phyloP scores from a whole-genome alignment of 2,888 invertebrate genomes.

The Mythimna ferrago region DNA sequence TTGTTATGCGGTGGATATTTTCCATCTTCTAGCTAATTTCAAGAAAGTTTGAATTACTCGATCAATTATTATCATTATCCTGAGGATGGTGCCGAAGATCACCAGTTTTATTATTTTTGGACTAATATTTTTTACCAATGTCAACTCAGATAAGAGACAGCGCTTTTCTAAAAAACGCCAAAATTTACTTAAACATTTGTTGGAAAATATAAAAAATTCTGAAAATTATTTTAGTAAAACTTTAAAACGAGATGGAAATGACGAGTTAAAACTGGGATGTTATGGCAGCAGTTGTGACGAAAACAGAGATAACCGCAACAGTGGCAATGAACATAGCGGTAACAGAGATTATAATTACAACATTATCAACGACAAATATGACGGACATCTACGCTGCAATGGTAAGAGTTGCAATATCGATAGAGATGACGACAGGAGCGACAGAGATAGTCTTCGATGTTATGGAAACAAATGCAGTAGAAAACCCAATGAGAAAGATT shows the following conservation, averaged over 20 bases:
- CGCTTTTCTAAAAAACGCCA: no score
- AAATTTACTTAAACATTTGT: no score
- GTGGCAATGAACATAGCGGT: neutral
- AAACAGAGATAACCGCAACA: neutral
- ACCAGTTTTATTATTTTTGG: no score
- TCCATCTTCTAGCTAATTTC: no score
- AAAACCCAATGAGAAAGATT: neutral
- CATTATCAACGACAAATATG: slow-evolving; percentile 14
- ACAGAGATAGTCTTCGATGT: slow-evolving; percentile 13
- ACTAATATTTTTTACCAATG: no score
- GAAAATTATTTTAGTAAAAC: no score
- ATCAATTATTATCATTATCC: no score
- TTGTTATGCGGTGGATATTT: no score
- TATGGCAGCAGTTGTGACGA: neutral
- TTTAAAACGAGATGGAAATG: neutral
- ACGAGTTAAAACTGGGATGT: neutral
- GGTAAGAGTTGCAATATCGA: slow-evolving; percentile 7
- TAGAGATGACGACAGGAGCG: neutral
- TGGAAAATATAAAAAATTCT: no score
- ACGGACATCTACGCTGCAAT: slow-evolving; percentile 16
- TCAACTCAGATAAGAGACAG: no score
- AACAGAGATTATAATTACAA: slow-evolving; percentile 33
- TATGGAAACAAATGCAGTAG: slow-evolving; percentile 22
- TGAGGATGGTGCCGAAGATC: no score
- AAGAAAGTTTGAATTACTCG: no score